Percentiles rank a stretch among this genome's conserved stretches.
phyloP scores from a whole-genome alignment of 2,113 vertebrate species.

The Podarcis raffonei region DNA sequence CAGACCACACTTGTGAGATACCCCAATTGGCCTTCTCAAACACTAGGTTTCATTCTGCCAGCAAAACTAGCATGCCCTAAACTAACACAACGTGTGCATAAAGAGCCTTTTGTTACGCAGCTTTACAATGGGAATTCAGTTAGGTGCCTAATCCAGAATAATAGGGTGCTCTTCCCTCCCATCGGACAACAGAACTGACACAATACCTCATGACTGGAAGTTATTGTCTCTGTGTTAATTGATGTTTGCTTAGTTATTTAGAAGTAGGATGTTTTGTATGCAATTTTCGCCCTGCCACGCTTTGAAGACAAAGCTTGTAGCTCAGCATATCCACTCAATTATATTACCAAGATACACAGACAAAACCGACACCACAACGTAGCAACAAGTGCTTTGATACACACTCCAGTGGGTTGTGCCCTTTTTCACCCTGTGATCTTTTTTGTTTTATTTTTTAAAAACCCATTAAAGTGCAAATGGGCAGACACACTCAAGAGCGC shows the following conservation, averaged over 20 bases:
- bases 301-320: conserved; percentile 38
- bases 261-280: conserved; percentile 33
- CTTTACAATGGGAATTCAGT: conserved; percentile 50
- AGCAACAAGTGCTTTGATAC: background rate
- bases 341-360: conserved; percentile 22
- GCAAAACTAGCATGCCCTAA: conserved; percentile 29
- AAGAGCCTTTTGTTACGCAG: conserved; percentile 54
- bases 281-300: conserved; percentile 30
- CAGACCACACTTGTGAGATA: conserved; percentile 2
- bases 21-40: conserved; percentile 23
- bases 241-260: conserved; percentile 49
- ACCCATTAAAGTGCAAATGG: background rate
- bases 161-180: conserved; percentile 57
- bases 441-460: background rate
- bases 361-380: background rate
- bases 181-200: conserved; percentile 54
- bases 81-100: conserved; percentile 57
- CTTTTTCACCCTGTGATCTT: background rate
- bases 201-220: conserved; percentile 55
- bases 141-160: conserved; percentile 60
- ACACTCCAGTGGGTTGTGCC: background rate
- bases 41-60: conserved; percentile 35
- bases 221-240: conserved; percentile 46
- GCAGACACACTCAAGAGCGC: background rate
- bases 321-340: conserved; percentile 18